Conservation (phyloP, 2,888 invertebrate species). For the Lasioglossum zephyrum region DNA sequence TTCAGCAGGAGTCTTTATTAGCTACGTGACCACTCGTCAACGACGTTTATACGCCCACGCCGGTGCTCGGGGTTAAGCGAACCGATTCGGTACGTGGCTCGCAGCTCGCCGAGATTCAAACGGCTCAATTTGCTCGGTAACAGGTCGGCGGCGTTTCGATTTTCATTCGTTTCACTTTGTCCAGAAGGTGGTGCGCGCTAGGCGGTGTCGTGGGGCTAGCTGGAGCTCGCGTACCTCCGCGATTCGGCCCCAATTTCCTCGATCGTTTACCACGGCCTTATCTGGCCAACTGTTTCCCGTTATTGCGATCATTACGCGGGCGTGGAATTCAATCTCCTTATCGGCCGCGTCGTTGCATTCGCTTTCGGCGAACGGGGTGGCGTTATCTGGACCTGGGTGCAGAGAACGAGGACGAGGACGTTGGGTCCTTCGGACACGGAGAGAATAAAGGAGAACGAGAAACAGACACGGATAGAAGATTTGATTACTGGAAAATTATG, state of each 20-base stretch:
- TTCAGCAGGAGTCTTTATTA: not conserved
- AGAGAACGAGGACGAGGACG: not conserved
- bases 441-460: not conserved
- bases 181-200: not conserved
- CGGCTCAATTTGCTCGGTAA: not conserved
- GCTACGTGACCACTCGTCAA: constrained; percentile 7
- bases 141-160: not conserved
- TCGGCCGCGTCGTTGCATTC: constrained; percentile 52
- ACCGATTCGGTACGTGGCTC: constrained; percentile 7
- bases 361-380: constrained; percentile 28
- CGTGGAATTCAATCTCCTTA: constrained; percentile 67
- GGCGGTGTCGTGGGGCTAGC: too few relatives aligned
- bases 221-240: constrained; percentile 1
- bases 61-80: not conserved
- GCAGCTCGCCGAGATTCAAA: constrained; percentile 2
- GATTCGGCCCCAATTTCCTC: constrained; percentile 35
- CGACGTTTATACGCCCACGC: not conserved
- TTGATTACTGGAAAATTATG: not conserved
- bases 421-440: not conserved
- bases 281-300: constrained; percentile 42
- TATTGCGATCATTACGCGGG: constrained; percentile 57
- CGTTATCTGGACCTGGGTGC: constrained; percentile 27
- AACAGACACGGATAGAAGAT: not conserved
- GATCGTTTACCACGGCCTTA: constrained; percentile 38
- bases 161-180: constrained; percentile 22